Evolutionary conservation across 2,113 vertebrate genomes (phyloP), one percentile per base, ranked within the genome.

Genomic region (Typhlomys cinereus): DNA sequence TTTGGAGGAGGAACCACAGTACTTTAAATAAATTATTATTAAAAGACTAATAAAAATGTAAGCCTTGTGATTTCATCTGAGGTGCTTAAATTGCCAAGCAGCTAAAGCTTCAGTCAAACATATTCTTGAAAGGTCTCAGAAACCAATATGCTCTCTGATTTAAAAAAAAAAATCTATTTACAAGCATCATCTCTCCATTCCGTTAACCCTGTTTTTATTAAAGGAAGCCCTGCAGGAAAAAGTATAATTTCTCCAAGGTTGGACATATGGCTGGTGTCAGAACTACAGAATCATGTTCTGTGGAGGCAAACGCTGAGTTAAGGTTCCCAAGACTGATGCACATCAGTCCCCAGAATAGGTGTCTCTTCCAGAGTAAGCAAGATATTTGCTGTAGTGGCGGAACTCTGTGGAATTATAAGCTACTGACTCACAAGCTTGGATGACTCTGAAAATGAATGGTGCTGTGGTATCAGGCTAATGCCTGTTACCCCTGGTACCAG

Each of bases 221-320:
- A 95, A 95, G 48, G 94, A 94, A 95, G 84, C 76, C 71, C 76
- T 91, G 54, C 12, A 92, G 71, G 84, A 75, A 93, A 91, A 95
- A 92, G 94, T 92, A 71, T 62, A 94, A 92, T 94, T 96, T 97
- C 91, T 91, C 83, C 54, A 90, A 92, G 39, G 64, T 92, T 90
- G 79, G 41, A 84, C 94, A 93, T 94, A 92, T 85, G 95, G 80
- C 48, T 66, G 62, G 62, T 96, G 89, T 95, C 92, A 95, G 75
- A 92, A 89, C 46, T 74, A 75, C 80, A 80, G 90, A 95, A 95
- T 94, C 87, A 76, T 87, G 31, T 95, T 89, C 87, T 46, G 67
- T 18, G 75, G 86, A 95, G 76, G 66, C 89, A 94, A 94, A 91
- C 81, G 54, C 94, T 81, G 12, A 85, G 80, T 78, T 81, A 86